Evolutionary conservation across 2,797 vertebrate genomes (phyloP).

Genomic region (Poeciliopsis turneri): DNA sequence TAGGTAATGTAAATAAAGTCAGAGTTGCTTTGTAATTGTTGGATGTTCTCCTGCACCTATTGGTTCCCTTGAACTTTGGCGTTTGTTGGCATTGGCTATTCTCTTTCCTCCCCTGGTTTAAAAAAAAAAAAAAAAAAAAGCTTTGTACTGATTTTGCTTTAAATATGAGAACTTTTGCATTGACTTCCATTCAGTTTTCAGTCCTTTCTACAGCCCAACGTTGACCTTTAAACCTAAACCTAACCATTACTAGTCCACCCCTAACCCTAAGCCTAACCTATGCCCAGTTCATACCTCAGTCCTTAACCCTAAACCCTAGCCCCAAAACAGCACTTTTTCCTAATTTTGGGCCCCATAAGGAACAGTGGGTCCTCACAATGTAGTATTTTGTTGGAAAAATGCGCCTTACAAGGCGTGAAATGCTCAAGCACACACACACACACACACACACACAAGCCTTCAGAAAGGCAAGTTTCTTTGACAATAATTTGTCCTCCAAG

Average conservation of each 20-base stretch:
- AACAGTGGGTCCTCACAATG: background rate
- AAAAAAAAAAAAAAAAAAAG: too few relatives aligned
- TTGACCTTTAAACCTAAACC: too few relatives aligned
- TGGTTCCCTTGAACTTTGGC: background rate
- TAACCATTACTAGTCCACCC: too few relatives aligned
- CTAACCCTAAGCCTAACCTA: too few relatives aligned
- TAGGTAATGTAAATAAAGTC: background rate
- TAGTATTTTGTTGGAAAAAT: background rate
- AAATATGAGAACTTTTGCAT: too few relatives aligned
- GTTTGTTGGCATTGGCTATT: background rate
- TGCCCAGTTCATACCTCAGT: too few relatives aligned
- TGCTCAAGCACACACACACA: background rate
- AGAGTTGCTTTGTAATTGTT: background rate
- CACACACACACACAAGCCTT: background rate
- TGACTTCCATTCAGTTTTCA: too few relatives aligned
- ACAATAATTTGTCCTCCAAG: slow-evolving; percentile 68
- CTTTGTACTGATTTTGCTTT: too few relatives aligned
- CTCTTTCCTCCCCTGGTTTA: background rate
- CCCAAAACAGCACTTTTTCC: background rate
- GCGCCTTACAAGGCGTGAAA: background rate
- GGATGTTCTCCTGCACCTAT: background rate
- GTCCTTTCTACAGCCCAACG: too few relatives aligned
- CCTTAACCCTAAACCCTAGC: background rate
- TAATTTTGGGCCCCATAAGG: background rate
- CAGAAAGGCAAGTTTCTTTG: slow-evolving; percentile 27